These are phyloP conservation scores for Lates japonicus DNA, from an alignment of 2,797 vertebrate species.

Conservation along the genomic window DNA sequence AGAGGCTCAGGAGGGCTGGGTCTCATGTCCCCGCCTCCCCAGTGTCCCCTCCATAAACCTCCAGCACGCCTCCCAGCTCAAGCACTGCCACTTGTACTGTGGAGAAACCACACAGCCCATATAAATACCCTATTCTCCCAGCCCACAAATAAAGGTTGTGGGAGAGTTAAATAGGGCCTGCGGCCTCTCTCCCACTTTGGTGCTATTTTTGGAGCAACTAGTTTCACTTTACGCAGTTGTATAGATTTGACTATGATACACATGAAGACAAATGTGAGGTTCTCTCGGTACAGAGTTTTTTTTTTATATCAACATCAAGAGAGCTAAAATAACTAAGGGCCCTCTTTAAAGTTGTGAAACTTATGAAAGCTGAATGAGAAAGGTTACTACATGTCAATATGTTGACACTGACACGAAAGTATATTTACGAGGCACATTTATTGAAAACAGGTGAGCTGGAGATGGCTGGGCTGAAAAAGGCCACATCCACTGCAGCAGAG, in stretches of 20 bases:
- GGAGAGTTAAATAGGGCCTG: slow-evolving; percentile 77
- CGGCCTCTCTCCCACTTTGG: slow-evolving; percentile 75
- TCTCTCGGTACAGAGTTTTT: slow-evolving; percentile 6
- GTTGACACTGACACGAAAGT: slow-evolving; percentile 44
- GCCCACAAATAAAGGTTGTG: slow-evolving; percentile 88
- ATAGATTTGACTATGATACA: slow-evolving; percentile 53
- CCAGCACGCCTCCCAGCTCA: slow-evolving; percentile 84
- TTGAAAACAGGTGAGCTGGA: slow-evolving; percentile 60
- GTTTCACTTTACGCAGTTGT: slow-evolving; percentile 74
- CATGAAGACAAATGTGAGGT: slow-evolving; percentile 49
- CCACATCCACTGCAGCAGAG: slow-evolving; percentile 40
- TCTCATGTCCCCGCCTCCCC: slow-evolving; percentile 68
- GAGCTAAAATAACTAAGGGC: slow-evolving; percentile 64
- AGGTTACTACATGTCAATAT: slow-evolving; percentile 40
- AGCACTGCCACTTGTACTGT: slow-evolving; percentile 88
- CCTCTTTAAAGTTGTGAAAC: slow-evolving; percentile 35
- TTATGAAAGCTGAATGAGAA: slow-evolving; percentile 34
- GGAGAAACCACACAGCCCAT: slow-evolving; percentile 87
- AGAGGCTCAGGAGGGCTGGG: slow-evolving; percentile 69
- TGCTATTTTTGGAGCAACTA: slow-evolving; percentile 79
- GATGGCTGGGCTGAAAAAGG: slow-evolving; percentile 20
- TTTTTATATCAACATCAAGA: slow-evolving; percentile 56
- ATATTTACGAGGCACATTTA: slow-evolving; percentile 30
- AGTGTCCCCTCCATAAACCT: slow-evolving; percentile 82
- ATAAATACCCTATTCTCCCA: slow-evolving; percentile 89